Percentiles rank a stretch among this genome's conserved stretches.
phyloP scores from a whole-genome alignment of 1,140 invertebrate species.

The Galleria mellonella region DNA sequence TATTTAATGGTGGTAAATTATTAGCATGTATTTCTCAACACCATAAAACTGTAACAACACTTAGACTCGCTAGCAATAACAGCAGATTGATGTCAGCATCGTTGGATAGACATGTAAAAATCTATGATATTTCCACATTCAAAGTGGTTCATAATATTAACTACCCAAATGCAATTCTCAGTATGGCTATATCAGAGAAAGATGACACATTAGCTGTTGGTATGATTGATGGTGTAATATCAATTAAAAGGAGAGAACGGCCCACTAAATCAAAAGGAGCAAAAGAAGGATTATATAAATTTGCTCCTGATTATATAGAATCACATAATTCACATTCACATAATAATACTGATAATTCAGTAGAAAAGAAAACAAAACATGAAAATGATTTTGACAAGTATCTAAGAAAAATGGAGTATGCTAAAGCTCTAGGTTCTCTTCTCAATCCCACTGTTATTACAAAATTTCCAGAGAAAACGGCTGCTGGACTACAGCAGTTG shows the following conservation, averaged over 20 bases:
- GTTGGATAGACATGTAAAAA: conserved; percentile 94
- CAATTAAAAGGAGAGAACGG: conserved; percentile 85
- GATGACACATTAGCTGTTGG: conserved; percentile 92
- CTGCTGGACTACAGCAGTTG: conserved; percentile 89
- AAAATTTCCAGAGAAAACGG: conserved; percentile 84
- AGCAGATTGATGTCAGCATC: conserved; percentile 91
- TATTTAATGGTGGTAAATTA: conserved; percentile 88
- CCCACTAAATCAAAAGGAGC: conserved; percentile 59
- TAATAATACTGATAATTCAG: conserved; percentile 69
- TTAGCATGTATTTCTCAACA: conserved; percentile 88
- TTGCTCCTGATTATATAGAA: conserved; percentile 57
- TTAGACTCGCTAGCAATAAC: conserved; percentile 86
- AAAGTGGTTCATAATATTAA: conserved; percentile 91
- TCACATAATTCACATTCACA: conserved; percentile 38
- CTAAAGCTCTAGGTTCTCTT: conserved; percentile 85
- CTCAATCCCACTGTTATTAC: conserved; percentile 76
- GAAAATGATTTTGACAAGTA: conserved; percentile 80
- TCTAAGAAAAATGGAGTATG: conserved; percentile 88
- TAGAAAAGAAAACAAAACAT: conserved; percentile 66
- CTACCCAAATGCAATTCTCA: conserved; percentile 93
- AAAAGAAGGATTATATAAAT: conserved; percentile 65
- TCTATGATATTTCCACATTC: conserved; percentile 92
- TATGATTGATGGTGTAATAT: conserved; percentile 94
- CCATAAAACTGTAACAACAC: conserved; percentile 94
- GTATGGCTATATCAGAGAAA: conserved; percentile 85